Evolutionary conservation across 2,888 invertebrate genomes (phyloP).

Genomic region (Leuctra nigra): DNA sequence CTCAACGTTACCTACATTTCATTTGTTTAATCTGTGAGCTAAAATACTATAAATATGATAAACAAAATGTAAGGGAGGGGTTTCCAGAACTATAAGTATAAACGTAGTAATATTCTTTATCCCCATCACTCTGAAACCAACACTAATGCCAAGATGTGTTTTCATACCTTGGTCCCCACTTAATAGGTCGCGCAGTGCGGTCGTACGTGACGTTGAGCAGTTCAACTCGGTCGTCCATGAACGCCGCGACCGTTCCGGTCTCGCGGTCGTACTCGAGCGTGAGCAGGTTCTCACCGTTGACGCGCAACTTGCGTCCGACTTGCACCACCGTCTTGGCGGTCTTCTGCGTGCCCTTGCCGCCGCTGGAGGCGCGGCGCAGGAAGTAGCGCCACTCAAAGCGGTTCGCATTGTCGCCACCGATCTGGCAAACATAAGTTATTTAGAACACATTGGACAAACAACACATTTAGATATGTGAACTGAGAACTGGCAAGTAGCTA

Average conservation of each 20-base stretch:
- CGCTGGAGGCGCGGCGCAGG: conserved; percentile 63
- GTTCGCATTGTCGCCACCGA: conserved; percentile 84
- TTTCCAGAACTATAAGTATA: no score
- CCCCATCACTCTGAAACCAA: neutral
- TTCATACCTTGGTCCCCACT: conserved; percentile 66
- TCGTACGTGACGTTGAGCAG: conserved; percentile 82
- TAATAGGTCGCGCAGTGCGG: conserved; percentile 73
- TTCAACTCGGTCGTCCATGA: conserved; percentile 81
- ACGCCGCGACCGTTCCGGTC: conserved; percentile 76
- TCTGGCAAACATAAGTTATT: no score
- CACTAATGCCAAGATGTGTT: no score
- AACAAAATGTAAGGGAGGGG: no score
- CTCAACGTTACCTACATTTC: no score
- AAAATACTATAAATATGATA: no score
- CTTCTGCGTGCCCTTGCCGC: conserved; percentile 46
- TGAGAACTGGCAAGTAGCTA: no score
- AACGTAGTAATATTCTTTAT: neutral
- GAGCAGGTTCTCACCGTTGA: conserved; percentile 86
- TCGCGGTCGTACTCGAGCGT: conserved; percentile 89
- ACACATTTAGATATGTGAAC: no score
- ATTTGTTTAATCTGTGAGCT: no score
- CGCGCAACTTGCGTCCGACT: conserved; percentile 75
- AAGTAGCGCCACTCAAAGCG: conserved; percentile 95
- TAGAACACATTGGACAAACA: no score
- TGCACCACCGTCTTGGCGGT: conserved; percentile 65